Base-by-base conservation (phyloP, 2,888 invertebrate genomes). In the Dryocosmus kuriphilus region DNA sequence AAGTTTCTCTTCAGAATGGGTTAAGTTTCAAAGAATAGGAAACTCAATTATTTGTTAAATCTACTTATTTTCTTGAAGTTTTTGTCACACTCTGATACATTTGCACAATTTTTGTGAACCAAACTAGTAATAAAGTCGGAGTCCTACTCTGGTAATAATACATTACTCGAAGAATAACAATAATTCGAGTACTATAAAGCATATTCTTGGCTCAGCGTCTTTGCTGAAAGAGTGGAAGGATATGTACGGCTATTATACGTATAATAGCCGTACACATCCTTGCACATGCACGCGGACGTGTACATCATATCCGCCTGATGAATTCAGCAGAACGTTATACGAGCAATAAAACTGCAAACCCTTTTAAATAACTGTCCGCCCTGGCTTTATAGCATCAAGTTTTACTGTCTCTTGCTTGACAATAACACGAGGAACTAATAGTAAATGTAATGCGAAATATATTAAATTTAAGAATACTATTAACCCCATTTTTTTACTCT, bases 311-410 rank as follows among this genome's bases (percentile, higher is more conserved):
- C 82, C 83, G 83, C 85, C 83, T 88, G 84, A 88, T 88, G 87
- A 87, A 87, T 88, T 88, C 83, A 77, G 60, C 77, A 71, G 74
- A 79, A 82, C 82, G 82, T 82, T 86, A 84, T 83, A 79, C 81
- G 82, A 77, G 86, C 87, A 85, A 86, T 87, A 87, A 88, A 88
- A 85, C 82, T 83, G 84, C 80, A 85, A 84, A 87, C 84, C 84
- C 86, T 86, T 86, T 85, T 86, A 86, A 87, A 86, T 86, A 86
- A 87, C 86, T 87, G 84, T 78, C 74, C 77, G 78, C 74, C 77
- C 76, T 82, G 24, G 11, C 79, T 82, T 81, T 81, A 78, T 81
- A 79, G 77, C 71, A 60, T 77, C 78, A 65, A 83, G 83, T 82
- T 85, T 82, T 84, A 84, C 80, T 85, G 78, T 75, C 71, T 65